Conservation (phyloP, 1,140 invertebrate genomes). For the Alviniconcha marisindica region DNA sequence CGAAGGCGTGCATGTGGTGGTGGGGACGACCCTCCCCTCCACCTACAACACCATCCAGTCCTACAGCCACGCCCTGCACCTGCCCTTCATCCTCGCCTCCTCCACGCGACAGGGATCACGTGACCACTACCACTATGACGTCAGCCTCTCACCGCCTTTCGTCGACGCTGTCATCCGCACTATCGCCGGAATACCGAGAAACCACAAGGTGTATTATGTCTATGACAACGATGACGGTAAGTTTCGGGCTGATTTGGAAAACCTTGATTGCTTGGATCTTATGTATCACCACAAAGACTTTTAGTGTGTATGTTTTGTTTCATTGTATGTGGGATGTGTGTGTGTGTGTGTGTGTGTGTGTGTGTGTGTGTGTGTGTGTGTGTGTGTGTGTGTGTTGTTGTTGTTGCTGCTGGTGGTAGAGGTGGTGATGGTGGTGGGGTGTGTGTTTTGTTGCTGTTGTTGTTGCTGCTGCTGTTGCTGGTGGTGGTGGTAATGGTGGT, state of each 20-base stretch:
- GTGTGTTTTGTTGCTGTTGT: too few relatives aligned
- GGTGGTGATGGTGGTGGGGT: too few relatives aligned
- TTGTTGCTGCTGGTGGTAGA: too few relatives aligned
- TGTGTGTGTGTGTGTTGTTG: not conserved
- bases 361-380: not conserved
- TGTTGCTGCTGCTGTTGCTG: too few relatives aligned
- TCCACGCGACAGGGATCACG: constrained; percentile 27
- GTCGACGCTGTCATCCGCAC: constrained; percentile 94
- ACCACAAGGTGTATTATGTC: constrained; percentile 91
- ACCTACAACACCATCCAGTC: constrained; percentile 96
- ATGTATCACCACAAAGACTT: not conserved
- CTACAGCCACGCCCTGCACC: constrained; percentile 80
- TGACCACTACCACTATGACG: constrained; percentile 50
- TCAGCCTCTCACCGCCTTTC: constrained; percentile 92
- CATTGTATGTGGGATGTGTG: not conserved
- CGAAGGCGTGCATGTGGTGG: constrained; percentile 90
- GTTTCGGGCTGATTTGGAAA: too few relatives aligned
- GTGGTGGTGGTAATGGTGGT: too few relatives aligned
- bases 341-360: not conserved
- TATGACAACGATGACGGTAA: constrained; percentile 96
- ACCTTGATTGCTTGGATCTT: too few relatives aligned
- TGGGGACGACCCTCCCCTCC: constrained; percentile 92
- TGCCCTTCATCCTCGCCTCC: constrained; percentile 84
- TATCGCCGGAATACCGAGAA: constrained; percentile 92
- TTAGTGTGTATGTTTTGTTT: too few relatives aligned